Evolutionary conservation across 2,797 vertebrate genomes (phyloP).

Genomic region (Chaunax sp.): DNA sequence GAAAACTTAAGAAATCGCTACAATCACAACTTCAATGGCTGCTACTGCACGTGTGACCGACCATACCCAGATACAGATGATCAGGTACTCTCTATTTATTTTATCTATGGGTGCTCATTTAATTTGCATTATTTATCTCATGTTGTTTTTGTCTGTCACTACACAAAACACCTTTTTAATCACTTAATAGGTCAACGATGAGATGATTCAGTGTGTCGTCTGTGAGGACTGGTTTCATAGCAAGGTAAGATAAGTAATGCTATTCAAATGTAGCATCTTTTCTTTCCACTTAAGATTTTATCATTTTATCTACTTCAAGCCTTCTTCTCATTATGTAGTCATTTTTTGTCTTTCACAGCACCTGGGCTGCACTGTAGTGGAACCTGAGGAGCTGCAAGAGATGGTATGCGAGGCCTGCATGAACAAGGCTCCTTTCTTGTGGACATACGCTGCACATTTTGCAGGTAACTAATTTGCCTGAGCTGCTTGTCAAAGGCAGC

Average conservation of each 20-base stretch:
- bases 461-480: constrained; percentile 80
- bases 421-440: constrained; percentile 90
- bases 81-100: constrained; percentile 76
- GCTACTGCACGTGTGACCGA: constrained; percentile 93
- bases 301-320: neutral
- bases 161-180: constrained; percentile 16
- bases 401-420: constrained; percentile 95
- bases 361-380: constrained; percentile 85
- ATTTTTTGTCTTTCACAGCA: constrained; percentile 80
- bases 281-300: neutral
- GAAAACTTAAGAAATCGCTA: constrained; percentile 90
- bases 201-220: constrained; percentile 96
- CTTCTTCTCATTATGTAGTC: neutral
- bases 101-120: neutral
- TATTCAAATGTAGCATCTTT: neutral
- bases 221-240: constrained; percentile 98
- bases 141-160: neutral
- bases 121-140: neutral
- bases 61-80: constrained; percentile 93
- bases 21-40: constrained; percentile 93
- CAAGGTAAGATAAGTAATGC: constrained; percentile 82
- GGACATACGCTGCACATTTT: constrained; percentile 88
- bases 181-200: constrained; percentile 88
- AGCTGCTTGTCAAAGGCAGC: neutral
- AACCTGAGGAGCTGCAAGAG: constrained; percentile 92